phyloP scores from a whole-genome alignment of 2,113 vertebrate genomes.

The Peromyscus leucopus region DNA sequence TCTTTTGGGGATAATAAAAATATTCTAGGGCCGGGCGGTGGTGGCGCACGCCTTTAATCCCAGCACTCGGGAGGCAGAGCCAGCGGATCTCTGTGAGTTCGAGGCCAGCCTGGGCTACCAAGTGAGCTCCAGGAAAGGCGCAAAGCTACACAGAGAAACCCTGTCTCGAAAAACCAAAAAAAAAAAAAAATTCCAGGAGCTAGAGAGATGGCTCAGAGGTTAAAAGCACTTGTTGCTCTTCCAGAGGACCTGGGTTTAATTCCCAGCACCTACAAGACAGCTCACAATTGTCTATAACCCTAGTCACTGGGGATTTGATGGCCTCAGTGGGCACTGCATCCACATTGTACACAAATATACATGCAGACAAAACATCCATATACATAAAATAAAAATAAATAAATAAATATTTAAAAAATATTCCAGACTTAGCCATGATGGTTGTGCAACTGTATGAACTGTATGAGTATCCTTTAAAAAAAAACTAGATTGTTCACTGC shows the following conservation, averaged over 20 bases:
- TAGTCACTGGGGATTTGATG: background rate
- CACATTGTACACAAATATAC: background rate
- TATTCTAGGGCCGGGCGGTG: too few species aligned
- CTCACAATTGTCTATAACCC: background rate
- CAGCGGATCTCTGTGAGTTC: too few species aligned
- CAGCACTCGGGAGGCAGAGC: too few species aligned
- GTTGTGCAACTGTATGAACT: background rate
- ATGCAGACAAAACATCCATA: background rate
- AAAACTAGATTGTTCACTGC: background rate
- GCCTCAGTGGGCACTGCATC: background rate
- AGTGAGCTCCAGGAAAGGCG: too few species aligned
- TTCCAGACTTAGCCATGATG: background rate
- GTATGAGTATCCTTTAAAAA: background rate
- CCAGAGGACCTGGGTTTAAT: background rate
- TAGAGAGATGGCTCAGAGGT: background rate
- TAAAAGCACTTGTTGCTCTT: background rate
- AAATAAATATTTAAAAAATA: background rate
- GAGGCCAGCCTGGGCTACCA: too few species aligned
- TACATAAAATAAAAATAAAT: background rate
- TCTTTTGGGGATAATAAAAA: background rate
- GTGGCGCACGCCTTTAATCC: too few species aligned
- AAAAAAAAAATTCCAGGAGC: background rate
- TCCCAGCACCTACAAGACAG: background rate
- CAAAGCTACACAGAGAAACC: too few species aligned
- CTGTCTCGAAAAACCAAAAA: too few species aligned